Evolutionary conservation across 2,797 vertebrate species (phyloP).

Genomic region (Crocidura indochinensis): DNA sequence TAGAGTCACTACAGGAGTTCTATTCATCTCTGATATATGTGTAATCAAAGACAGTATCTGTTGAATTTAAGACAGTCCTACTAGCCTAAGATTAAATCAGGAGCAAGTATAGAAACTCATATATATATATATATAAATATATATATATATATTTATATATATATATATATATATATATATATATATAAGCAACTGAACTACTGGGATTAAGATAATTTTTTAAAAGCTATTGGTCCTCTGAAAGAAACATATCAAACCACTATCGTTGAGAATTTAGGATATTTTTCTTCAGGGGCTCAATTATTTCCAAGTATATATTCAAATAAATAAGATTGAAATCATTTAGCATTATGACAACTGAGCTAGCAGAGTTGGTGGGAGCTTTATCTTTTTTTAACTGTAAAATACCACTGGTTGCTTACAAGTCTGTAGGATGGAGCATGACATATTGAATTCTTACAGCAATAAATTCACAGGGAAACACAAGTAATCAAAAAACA

Average conservation of each 20-base stretch:
- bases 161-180: too few species aligned
- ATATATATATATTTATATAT: too few species aligned
- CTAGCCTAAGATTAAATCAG: background rate
- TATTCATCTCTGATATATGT: background rate
- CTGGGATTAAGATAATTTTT: conserved; percentile 60
- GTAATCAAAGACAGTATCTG: background rate
- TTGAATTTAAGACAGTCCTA: background rate
- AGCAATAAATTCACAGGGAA: conserved; percentile 29
- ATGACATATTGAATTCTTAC: conserved; percentile 48
- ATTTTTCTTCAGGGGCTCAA: conserved; percentile 83
- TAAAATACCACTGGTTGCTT: conserved; percentile 75
- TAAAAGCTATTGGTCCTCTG: conserved; percentile 51
- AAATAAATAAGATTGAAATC: conserved; percentile 85
- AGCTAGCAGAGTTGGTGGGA: conserved; percentile 74
- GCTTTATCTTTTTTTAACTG: conserved; percentile 74
- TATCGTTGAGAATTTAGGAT: conserved; percentile 71
- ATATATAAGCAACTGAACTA: background rate
- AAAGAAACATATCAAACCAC: conserved; percentile 66
- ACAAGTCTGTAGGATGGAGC: conserved; percentile 46
- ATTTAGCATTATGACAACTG: conserved; percentile 85
- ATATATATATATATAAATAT: too few species aligned
- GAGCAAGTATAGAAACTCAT: background rate
- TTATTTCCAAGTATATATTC: conserved; percentile 87
- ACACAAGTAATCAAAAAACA: conserved; percentile 57
- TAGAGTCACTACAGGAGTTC: background rate